Evolutionary conservation across 2,113 vertebrate genomes (phyloP).

Genomic region (Pterocles gutturalis): DNA sequence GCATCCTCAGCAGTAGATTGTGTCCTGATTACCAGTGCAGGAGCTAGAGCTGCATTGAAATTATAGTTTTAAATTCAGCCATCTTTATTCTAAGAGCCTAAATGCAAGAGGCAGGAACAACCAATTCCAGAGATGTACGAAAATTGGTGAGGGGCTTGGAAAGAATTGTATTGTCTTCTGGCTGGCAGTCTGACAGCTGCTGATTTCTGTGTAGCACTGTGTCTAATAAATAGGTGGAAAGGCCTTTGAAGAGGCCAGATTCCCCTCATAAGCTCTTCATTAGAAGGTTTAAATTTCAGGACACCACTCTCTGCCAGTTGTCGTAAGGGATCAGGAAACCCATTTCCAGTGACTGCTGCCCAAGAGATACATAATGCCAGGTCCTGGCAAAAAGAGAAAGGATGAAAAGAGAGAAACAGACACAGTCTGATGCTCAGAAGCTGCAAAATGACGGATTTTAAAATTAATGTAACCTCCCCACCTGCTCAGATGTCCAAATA

Average conservation of each 20-base stretch:
- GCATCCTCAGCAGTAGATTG: constrained; percentile 62
- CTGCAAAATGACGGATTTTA: background rate
- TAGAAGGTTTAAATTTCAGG: constrained; percentile 26
- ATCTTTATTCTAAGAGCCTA: background rate
- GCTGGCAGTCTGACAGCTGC: constrained; percentile 12
- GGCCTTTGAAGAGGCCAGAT: constrained; percentile 1
- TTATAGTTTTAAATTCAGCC: constrained; percentile 39
- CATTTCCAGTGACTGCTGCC: background rate
- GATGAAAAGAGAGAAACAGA: background rate
- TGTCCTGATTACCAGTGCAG: constrained; percentile 52
- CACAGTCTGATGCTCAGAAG: background rate
- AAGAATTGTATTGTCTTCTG: constrained; percentile 19
- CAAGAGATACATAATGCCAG: constrained; percentile 11
- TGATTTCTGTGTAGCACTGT: background rate
- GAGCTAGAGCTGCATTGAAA: constrained; percentile 53
- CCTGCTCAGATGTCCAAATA: background rate
- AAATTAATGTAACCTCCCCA: background rate
- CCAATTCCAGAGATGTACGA: background rate
- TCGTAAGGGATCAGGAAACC: background rate
- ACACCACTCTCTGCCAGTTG: background rate
- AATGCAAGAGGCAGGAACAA: background rate
- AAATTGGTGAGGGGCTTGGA: background rate
- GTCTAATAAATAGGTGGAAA: constrained; percentile 39
- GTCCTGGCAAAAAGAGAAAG: background rate
- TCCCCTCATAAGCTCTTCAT: constrained; percentile 6